These are phyloP conservation scores for Drosophila cognata DNA, from an alignment of 2,888 invertebrate species.

Conservation along the genomic window DNA sequence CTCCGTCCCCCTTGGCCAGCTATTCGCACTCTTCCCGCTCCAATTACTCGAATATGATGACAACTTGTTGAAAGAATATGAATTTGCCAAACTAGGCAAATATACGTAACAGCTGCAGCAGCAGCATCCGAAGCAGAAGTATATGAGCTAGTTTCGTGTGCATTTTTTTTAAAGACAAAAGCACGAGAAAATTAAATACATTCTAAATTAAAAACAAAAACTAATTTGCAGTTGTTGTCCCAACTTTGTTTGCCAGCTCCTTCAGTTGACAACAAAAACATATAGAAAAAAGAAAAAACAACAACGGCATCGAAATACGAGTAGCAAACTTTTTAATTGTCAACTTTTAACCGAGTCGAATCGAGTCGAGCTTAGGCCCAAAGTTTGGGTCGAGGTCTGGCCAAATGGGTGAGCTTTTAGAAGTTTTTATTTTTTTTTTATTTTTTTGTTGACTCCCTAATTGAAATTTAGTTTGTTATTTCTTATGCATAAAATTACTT, in stretches of 20 bases:
- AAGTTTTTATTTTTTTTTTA: conserved; percentile 11
- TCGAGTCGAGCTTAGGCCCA: conserved; percentile 34
- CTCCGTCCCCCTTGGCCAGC: neutral
- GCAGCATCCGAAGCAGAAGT: neutral
- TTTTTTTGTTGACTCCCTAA: conserved; percentile 42
- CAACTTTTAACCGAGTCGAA: conserved; percentile 71
- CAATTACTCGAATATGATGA: conserved; percentile 11
- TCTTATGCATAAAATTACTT: conserved; percentile 10
- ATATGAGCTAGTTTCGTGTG: neutral
- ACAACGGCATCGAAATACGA: conserved; percentile 43
- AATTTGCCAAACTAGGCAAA: conserved; percentile 56
- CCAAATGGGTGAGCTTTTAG: conserved; percentile 30
- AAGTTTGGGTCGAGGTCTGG: conserved; percentile 16
- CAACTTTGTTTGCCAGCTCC: conserved; percentile 59
- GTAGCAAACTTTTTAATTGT: conserved; percentile 77
- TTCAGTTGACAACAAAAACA: conserved; percentile 36
- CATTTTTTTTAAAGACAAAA: conserved; percentile 20
- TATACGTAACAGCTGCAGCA: conserved; percentile 11
- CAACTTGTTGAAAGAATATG: conserved; percentile 67
- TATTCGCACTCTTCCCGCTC: neutral
- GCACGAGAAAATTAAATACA: conserved; percentile 52
- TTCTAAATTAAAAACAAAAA: conserved; percentile 69
- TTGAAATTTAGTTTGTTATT: conserved; percentile 62
- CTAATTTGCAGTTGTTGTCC: conserved; percentile 67
- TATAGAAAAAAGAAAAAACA: conserved; percentile 41